Conservation (phyloP, 1,140 invertebrate genomes). For the Polyergus mexicanus region DNA sequence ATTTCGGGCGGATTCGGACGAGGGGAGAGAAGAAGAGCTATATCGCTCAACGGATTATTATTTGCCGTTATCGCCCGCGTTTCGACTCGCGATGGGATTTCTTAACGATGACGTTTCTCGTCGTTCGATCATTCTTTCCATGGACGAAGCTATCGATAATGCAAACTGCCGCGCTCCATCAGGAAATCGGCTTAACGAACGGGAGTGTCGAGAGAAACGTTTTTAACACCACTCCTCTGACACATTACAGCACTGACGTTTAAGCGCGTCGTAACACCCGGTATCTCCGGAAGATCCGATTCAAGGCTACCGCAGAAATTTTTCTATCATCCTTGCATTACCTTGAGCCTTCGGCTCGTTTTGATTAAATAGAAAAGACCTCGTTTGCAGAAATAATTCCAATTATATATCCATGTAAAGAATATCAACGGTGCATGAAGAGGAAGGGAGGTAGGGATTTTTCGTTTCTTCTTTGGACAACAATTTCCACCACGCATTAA, state of each 20-base stretch:
- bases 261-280: slow-evolving; percentile 34
- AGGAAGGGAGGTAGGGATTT: background rate
- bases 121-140: slow-evolving; percentile 65
- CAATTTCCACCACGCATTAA: slow-evolving; percentile 19
- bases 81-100: slow-evolving; percentile 41
- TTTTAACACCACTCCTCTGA: slow-evolving; percentile 64
- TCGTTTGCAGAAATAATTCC: background rate
- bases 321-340: background rate
- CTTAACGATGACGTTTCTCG: slow-evolving; percentile 56
- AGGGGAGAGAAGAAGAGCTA: slow-evolving; percentile 25
- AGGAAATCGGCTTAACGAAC: slow-evolving; percentile 73
- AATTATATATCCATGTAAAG: background rate
- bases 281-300: slow-evolving; percentile 4
- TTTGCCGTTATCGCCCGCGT: slow-evolving; percentile 56
- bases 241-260: slow-evolving; percentile 42
- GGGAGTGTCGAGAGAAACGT: slow-evolving; percentile 50
- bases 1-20: slow-evolving; percentile 26
- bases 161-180: slow-evolving; percentile 60
- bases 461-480: background rate
- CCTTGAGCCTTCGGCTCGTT: background rate
- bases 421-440: no score
- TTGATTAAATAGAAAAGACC: background rate
- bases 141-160: slow-evolving; percentile 67
- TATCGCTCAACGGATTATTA: slow-evolving; percentile 67
- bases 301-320: slow-evolving; percentile 27